Evolutionary conservation across 2,113 vertebrate genomes (phyloP).

Genomic region (Sorex araneus): DNA sequence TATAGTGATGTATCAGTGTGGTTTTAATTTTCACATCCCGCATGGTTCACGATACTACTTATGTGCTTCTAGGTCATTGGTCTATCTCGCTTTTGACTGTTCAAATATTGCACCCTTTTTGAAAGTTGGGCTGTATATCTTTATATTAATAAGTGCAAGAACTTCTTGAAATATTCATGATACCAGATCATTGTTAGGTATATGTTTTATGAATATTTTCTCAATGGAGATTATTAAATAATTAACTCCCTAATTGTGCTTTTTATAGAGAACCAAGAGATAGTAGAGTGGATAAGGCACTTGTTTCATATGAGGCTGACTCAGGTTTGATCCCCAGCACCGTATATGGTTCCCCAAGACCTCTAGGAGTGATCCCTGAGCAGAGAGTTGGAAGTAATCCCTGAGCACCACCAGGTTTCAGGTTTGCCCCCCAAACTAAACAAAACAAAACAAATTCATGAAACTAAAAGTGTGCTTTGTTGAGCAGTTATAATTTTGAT

Average conservation of each 20-base stretch:
- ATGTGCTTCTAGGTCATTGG: not conserved
- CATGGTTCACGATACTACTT: not conserved
- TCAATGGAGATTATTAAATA: not conserved
- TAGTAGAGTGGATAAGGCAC: too few relatives aligned
- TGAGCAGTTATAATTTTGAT: slow-evolving; percentile 10
- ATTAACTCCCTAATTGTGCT: not conserved
- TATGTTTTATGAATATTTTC: not conserved
- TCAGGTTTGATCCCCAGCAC: too few relatives aligned
- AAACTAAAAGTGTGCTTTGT: not conserved
- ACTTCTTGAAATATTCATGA: not conserved
- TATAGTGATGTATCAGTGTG: not conserved
- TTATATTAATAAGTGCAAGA: not conserved
- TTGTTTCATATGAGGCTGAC: too few relatives aligned
- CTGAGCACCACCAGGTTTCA: too few relatives aligned
- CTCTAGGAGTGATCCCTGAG: too few relatives aligned
- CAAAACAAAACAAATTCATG: too few relatives aligned
- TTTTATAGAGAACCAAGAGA: not conserved
- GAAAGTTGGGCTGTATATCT: not conserved
- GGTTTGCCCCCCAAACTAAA: too few relatives aligned
- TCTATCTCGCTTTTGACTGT: not conserved
- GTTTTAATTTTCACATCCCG: slow-evolving; percentile 9
- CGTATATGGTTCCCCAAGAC: too few relatives aligned
- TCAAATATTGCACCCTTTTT: not conserved
- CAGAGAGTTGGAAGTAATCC: too few relatives aligned
- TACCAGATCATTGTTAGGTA: not conserved